Evolutionary conservation across 1,140 invertebrate species (phyloP), one percentile per base, ranked within the genome.

Genomic region (Rhynchophorus ferrugineus): DNA sequence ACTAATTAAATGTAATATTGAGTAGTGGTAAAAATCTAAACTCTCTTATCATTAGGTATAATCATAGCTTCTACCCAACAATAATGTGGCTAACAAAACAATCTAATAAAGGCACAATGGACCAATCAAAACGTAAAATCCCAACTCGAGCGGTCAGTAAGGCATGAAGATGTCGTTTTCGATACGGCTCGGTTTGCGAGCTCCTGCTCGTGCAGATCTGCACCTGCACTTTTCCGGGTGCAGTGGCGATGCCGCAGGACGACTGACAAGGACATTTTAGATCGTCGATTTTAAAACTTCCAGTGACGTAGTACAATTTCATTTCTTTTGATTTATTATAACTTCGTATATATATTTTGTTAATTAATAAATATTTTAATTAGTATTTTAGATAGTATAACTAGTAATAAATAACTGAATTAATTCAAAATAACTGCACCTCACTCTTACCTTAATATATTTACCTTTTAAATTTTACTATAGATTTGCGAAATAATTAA

Each of bases 111-210:
- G 51, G 20, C 36, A 47, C 44, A 54, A 47, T 47, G 37, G 44
- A 17, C 36, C 36, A 52, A 52, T 57, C 47, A 51, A 48, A 59
- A 60, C 44, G 54, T 33, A 54, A 54, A 54, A 54, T 47, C 44
- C 17, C 44, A 17, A 51, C 54, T 57, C 43, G 49, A 60, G 50
- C 46, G 53, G 57, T 59, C 56, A 61, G 13, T 38, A 59, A 57
- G 53, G 53, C 59, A 56, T 58, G 37, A 61, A 61, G 57, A 61
- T 61, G 49, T 61, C 54, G 49, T 47, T 56, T 59, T 33, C 49
- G 49, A 58, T 58, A 56, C 29, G 34, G 9, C 37, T 33, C 21
- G 22, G 21, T 17, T n/a, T 18, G 8, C 6, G 6, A 20, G 1
- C 9, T 18, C 19, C 38, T 20, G 33, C 37, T 52, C 43, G 19